A percentile compares a stretch with the other conserved stretches of the same genome.
These are phyloP conservation scores for Torymus tubicola DNA, from an alignment of 2,888 invertebrate genomes.

Conservation along the genomic window DNA sequence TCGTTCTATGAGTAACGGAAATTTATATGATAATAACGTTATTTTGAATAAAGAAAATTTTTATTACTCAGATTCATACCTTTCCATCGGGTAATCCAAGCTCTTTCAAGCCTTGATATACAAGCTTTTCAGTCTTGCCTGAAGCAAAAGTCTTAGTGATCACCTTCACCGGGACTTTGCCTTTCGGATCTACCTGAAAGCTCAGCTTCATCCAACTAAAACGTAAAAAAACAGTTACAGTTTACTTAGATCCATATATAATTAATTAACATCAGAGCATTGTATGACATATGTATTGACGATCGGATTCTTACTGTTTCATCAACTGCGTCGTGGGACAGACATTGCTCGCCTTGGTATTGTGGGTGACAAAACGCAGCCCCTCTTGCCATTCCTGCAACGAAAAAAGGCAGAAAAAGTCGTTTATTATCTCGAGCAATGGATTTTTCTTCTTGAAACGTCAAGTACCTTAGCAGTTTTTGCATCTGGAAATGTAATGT, in stretches of 20 bases:
- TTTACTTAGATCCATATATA: background rate
- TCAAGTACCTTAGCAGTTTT: constrained; percentile 79
- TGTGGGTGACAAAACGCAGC: constrained; percentile 93
- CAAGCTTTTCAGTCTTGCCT: constrained; percentile 84
- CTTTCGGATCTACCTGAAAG: constrained; percentile 81
- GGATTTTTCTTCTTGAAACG: background rate
- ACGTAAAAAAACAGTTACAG: constrained; percentile 43
- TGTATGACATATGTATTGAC: background rate
- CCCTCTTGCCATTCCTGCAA: constrained; percentile 93
- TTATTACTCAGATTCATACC: constrained; percentile 57
- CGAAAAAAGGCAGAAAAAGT: constrained; percentile 11
- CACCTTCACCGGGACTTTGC: constrained; percentile 82
- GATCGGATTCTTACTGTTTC: constrained; percentile 93
- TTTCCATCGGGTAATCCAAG: constrained; percentile 80
- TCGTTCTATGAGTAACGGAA: constrained; percentile 78
- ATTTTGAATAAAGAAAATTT: constrained; percentile 5
- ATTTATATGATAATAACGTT: constrained; percentile 2
- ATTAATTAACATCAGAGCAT: background rate
- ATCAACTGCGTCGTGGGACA: constrained; percentile 96
- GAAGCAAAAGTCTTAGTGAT: constrained; percentile 84
- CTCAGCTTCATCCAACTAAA: constrained; percentile 83
- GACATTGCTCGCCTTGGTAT: constrained; percentile 96
- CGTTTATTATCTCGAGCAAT: no score
- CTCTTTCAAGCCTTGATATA: constrained; percentile 82
- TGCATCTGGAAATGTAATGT: constrained; percentile 80